phyloP scores from a whole-genome alignment of 1,140 invertebrate species.

The Cyclina sinensis region DNA sequence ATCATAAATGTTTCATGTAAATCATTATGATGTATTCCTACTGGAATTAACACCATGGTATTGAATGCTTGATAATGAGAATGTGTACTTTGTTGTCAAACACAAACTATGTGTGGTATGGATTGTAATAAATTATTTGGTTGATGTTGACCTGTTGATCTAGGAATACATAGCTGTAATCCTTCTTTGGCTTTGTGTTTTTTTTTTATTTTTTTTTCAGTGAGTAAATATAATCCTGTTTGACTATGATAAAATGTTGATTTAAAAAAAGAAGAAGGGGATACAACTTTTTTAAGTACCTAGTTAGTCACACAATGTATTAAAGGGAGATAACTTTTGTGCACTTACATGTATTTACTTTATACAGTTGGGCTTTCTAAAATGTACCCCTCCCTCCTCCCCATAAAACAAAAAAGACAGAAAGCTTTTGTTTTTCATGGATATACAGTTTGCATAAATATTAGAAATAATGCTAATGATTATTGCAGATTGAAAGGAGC shows the following conservation, averaged over 20 bases:
- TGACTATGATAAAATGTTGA: constrained; percentile 28
- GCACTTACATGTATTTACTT: neutral
- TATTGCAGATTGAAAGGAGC: constrained; percentile 66
- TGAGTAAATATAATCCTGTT: constrained; percentile 33
- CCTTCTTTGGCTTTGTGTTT: constrained; percentile 30
- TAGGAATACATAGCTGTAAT: neutral
- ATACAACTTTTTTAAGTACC: no score
- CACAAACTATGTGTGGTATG: neutral
- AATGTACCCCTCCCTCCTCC: no score
- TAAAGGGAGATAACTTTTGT: neutral
- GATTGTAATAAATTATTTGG: no score
- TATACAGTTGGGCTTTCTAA: constrained; percentile 11
- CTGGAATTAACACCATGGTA: neutral
- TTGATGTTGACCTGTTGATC: neutral
- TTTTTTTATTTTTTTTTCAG: neutral
- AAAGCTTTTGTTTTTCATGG: constrained; percentile 11
- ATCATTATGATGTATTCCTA: constrained; percentile 16
- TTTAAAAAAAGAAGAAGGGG: no score
- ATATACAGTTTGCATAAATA: neutral
- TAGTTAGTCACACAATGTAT: no score
- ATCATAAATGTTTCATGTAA: constrained; percentile 39
- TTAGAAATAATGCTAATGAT: constrained; percentile 59
- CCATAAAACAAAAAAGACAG: neutral
- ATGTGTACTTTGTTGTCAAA: neutral
- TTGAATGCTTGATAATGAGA: neutral